phyloP scores from a whole-genome alignment of 2,113 vertebrate species.

The Mustela nigripes region DNA sequence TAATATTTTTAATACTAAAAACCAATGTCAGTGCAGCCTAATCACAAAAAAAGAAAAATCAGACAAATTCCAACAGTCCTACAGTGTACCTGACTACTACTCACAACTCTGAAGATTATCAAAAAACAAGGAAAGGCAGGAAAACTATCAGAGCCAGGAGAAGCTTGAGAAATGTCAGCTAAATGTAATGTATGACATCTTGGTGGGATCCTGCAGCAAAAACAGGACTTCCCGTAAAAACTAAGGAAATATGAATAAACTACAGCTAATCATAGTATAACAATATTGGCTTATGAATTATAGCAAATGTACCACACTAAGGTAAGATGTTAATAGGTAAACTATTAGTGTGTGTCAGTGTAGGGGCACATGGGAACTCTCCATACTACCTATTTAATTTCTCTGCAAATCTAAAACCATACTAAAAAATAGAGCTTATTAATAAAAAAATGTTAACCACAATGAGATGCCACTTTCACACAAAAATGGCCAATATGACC shows the following conservation, averaged over 20 bases:
- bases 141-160: neutral
- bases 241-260: neutral
- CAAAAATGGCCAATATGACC: neutral
- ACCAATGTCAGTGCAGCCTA: neutral
- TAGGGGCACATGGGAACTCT: neutral
- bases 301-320: neutral
- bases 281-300: neutral
- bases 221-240: neutral
- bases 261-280: conserved; percentile 1
- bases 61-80: conserved; percentile 6
- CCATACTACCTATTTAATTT: neutral
- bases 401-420: neutral
- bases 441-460: neutral
- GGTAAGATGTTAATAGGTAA: neutral
- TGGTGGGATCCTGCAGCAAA: neutral
- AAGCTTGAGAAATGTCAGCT: neutral
- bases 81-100: neutral
- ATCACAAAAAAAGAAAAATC: neutral
- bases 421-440: neutral
- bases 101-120: conserved; percentile 18
- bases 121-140: neutral
- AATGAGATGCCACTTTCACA: conserved; percentile 3
- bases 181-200: neutral
- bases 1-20: conserved; percentile 24
- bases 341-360: neutral